Evolutionary conservation across 2,797 vertebrate species (phyloP).

Genomic region (Pangasius macronema): DNA sequence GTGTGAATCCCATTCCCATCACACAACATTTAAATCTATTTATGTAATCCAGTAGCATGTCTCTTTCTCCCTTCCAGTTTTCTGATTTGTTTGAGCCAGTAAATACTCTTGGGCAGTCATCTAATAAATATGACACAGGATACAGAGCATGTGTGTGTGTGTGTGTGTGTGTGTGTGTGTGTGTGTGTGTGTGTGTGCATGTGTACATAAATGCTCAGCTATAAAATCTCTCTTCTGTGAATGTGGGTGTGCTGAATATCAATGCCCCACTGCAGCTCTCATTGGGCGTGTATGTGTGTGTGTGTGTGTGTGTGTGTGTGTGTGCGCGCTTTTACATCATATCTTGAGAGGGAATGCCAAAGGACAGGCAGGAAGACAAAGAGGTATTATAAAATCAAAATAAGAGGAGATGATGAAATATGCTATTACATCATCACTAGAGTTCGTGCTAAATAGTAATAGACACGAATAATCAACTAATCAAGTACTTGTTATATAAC

Average conservation of each 20-base stretch:
- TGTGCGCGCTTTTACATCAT: conserved; percentile 64
- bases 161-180: conserved; percentile 40
- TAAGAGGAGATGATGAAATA: conserved; percentile 27
- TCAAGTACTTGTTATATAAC: not conserved
- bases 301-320: conserved; percentile 25
- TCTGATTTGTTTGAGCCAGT: conserved; percentile 36
- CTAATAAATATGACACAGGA: conserved; percentile 48
- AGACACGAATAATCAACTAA: not conserved
- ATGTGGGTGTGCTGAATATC: conserved; percentile 54
- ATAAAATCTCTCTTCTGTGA: conserved; percentile 42
- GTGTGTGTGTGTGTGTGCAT: conserved; percentile 19
- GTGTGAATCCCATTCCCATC: conserved; percentile 24
- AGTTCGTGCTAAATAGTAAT: not conserved
- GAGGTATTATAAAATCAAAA: conserved; percentile 47
- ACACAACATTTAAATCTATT: conserved; percentile 46
- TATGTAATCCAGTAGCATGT: conserved; percentile 38
- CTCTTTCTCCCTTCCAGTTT: conserved; percentile 8
- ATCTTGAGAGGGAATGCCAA: conserved; percentile 70
- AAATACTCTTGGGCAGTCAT: conserved; percentile 32
- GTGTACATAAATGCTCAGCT: conserved; percentile 39
- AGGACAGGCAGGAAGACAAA: conserved; percentile 45
- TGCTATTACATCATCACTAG: not conserved
- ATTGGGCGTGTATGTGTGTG: conserved; percentile 9
- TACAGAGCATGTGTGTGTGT: conserved; percentile 24
- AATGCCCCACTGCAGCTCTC: conserved; percentile 41